A percentile compares a stretch with the other conserved stretches of the same genome.
Conservation (phyloP, 2,888 invertebrate species). For the Zhuqinia jingwanae region DNA sequence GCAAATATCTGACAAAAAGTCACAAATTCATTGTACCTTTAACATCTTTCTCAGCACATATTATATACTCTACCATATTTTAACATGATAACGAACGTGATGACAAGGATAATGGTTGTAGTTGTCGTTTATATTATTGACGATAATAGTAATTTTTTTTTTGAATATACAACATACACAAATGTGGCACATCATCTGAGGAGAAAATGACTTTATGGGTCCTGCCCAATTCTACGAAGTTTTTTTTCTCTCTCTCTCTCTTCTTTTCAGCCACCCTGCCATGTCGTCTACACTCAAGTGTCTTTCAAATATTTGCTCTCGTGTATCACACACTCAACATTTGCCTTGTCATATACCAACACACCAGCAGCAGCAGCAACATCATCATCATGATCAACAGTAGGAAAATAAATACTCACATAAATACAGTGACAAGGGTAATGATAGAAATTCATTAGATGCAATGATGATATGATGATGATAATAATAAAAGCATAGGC, state of each 20-base stretch:
- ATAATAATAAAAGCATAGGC: background rate
- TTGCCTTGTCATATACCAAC: background rate
- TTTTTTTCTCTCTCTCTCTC: conserved; percentile 33
- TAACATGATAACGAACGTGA: conserved; percentile 23
- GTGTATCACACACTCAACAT: conserved; percentile 7
- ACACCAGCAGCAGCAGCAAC: background rate
- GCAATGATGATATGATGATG: background rate
- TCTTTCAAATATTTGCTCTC: conserved; percentile 57
- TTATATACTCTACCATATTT: too few species aligned
- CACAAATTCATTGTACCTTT: too few species aligned
- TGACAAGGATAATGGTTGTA: conserved; percentile 31
- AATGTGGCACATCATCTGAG: conserved; percentile 23
- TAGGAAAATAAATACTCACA: too few species aligned
- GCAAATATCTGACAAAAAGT: too few species aligned
- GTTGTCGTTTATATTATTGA: background rate
- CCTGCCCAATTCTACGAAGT: conserved; percentile 3
- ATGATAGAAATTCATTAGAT: conserved; percentile 16
- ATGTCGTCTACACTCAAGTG: background rate
- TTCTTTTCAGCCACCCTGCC: background rate
- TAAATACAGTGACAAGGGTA: too few species aligned
- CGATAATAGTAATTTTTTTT: conserved; percentile 24
- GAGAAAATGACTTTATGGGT: background rate
- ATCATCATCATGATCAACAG: too few species aligned
- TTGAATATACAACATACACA: background rate
- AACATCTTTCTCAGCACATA: too few species aligned